These are phyloP conservation scores for Cladopsammia gracilis DNA, from an alignment of 64 coral and sea anemone species.

Conservation along the genomic window DNA sequence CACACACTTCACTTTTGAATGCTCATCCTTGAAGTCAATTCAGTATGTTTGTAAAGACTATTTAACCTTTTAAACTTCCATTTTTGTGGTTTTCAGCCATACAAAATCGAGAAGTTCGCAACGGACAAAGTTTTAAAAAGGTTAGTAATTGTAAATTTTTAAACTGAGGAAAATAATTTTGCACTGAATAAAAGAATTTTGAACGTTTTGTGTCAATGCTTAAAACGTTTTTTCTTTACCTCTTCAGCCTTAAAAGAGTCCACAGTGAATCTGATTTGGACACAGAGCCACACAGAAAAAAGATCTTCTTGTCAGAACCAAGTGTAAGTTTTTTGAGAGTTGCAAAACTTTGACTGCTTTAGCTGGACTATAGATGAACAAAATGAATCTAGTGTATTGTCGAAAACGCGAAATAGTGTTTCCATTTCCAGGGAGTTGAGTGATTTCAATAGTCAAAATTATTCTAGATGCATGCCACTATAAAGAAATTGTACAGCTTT, in stretches of 20 bases:
- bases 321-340: slow-evolving; percentile 1
- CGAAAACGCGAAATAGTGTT: too few species aligned
- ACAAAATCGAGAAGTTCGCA: neutral
- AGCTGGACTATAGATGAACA: too few species aligned
- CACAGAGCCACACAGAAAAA: neutral
- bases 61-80: neutral
- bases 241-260: slow-evolving; percentile 2
- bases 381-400: too few species aligned
- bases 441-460: too few species aligned
- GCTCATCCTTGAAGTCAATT: neutral
- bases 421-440: too few species aligned
- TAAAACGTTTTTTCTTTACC: neutral
- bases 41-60: neutral
- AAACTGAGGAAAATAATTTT: neutral
- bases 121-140: neutral
- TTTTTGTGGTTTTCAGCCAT: neutral
- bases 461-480: too few species aligned
- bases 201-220: too few species aligned
- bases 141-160: neutral
- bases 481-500: too few species aligned
- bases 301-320: neutral
- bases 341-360: too few species aligned
- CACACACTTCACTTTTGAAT: too few species aligned
- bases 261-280: neutral
- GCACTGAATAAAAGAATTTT: neutral